Conservation (phyloP, 2,888 invertebrate species). For the Reticulitermes lucifugus region DNA sequence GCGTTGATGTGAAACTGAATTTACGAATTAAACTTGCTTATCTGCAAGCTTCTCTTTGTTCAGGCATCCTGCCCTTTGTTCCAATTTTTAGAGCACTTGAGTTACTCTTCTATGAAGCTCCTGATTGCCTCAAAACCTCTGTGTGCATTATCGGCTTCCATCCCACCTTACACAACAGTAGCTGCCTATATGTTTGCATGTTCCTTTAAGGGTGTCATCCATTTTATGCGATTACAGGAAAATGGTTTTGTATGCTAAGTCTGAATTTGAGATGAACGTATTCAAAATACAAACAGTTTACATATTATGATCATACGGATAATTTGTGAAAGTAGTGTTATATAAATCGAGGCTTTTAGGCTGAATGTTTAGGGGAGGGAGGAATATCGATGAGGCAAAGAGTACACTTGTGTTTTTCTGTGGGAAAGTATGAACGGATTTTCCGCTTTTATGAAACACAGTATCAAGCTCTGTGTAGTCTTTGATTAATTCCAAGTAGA, state of each 20-base stretch:
- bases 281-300: not conserved
- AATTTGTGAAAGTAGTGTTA: no score
- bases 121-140: not conserved
- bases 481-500: no score
- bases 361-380: no score
- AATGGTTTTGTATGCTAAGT: not conserved
- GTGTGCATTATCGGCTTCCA: not conserved
- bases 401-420: no score
- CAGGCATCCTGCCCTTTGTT: not conserved
- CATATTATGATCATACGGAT: not conserved
- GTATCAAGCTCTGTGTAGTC: no score
- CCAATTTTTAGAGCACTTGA: not conserved
- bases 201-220: not conserved
- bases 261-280: not conserved
- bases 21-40: slow-evolving; percentile 9
- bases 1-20: not conserved
- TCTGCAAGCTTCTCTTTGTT: not conserved
- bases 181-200: not conserved
- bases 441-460: no score
- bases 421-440: no score
- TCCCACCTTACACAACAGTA: not conserved
- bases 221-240: not conserved
- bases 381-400: no score
- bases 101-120: not conserved
- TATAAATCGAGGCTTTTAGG: no score